phyloP scores from a whole-genome alignment of 37 sponge, comb jelly and placozoan species.

The Halisarca cf. caerulea region DNA sequence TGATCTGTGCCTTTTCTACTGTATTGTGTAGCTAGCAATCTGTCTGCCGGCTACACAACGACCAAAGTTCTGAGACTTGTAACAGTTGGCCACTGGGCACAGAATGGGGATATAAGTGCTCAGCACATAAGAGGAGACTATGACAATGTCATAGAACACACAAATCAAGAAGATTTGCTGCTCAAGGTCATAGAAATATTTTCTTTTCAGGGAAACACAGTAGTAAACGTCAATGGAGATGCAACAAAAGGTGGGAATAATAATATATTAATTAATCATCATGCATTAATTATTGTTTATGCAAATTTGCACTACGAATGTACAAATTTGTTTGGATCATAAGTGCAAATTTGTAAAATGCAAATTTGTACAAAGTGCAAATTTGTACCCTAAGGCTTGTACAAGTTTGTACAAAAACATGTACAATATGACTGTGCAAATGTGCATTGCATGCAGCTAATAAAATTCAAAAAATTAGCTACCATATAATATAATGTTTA shows the following conservation, averaged over 20 bases:
- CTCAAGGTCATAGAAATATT: background rate
- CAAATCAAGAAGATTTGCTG: background rate
- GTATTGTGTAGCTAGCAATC: slow-evolving; percentile 22
- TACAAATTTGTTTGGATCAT: background rate
- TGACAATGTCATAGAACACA: slow-evolving; percentile 8
- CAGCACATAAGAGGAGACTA: slow-evolving; percentile 12
- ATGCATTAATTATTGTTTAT: background rate
- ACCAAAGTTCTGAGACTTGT: background rate
- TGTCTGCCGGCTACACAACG: background rate
- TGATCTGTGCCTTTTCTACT: too few species aligned
- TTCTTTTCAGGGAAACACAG: background rate
- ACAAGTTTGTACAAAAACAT: background rate
- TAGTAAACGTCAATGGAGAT: slow-evolving; percentile 11
- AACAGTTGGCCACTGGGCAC: slow-evolving; percentile 15
- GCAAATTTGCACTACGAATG: background rate
- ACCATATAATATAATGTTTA: too few species aligned
- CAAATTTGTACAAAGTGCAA: background rate
- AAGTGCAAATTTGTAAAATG: background rate
- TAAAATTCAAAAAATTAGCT: too few species aligned
- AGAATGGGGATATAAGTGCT: slow-evolving; percentile 1
- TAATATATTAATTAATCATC: background rate
- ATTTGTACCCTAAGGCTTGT: background rate
- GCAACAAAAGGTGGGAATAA: background rate
- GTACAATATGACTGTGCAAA: background rate
- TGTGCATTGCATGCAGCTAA: too few species aligned